Percentiles rank a stretch among this genome's conserved stretches.
These are phyloP conservation scores for Rhagoletis zephyria DNA, from an alignment of 1,140 invertebrate species.

Conservation along the genomic window DNA sequence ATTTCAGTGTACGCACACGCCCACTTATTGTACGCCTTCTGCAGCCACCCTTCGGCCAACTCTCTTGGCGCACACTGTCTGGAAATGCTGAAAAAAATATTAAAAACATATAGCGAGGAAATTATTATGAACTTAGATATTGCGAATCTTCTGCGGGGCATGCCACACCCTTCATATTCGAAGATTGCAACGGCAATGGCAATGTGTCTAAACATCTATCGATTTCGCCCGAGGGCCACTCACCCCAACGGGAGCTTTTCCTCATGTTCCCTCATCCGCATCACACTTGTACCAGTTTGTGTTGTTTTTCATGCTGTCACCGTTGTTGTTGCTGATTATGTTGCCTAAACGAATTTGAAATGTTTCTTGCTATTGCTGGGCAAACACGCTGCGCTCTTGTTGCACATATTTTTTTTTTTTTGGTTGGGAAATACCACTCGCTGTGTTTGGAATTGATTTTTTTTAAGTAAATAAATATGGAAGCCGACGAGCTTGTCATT, in stretches of 20 bases:
- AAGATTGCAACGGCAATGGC: not conserved
- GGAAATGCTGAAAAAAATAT: conserved; percentile 19
- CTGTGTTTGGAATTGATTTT: conserved; percentile 46
- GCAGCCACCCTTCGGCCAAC: not conserved
- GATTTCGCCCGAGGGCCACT: not conserved
- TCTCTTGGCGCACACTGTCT: not conserved
- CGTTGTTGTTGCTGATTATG: conserved; percentile 42
- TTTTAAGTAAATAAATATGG: conserved; percentile 28
- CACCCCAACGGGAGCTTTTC: not conserved
- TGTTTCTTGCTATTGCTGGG: not conserved
- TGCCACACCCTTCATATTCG: not conserved
- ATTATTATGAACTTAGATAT: conserved; percentile 24
- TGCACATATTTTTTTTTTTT: not conserved
- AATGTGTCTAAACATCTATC: conserved; percentile 2
- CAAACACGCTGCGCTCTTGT: conserved; percentile 8
- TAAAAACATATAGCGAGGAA: conserved; percentile 26
- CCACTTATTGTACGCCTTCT: conserved; percentile 26
- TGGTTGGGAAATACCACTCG: conserved; percentile 3
- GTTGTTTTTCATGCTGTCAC: conserved; percentile 37
- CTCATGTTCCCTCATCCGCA: not conserved
- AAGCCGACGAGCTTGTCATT: conserved; percentile 7
- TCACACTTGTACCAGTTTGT: not conserved
- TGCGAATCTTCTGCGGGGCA: not conserved
- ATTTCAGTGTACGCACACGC: not conserved
- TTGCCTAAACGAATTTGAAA: conserved; percentile 12